These are phyloP conservation scores for Stictonetta naevosa DNA, from an alignment of 2,113 vertebrate genomes.

Conservation along the genomic window DNA sequence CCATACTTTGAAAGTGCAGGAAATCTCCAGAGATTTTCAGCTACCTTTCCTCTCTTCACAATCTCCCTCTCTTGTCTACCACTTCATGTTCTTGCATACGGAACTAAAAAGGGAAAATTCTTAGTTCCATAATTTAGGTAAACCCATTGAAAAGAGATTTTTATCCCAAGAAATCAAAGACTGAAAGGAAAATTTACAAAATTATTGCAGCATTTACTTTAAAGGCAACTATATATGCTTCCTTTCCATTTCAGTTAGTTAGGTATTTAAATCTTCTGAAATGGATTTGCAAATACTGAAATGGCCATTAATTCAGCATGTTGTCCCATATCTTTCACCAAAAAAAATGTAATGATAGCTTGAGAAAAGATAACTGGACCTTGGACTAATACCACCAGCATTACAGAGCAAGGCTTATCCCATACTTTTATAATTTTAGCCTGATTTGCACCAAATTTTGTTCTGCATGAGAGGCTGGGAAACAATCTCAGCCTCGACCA, in stretches of 20 bases:
- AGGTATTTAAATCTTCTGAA: background rate
- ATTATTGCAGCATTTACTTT: background rate
- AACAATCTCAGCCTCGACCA: background rate
- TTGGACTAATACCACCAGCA: background rate
- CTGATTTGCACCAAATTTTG: background rate
- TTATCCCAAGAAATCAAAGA: background rate
- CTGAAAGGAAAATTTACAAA: fast-evolving
- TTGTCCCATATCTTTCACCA: background rate
- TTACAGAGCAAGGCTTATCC: background rate
- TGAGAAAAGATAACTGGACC: background rate
- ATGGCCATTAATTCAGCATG: background rate
- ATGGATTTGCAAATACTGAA: background rate
- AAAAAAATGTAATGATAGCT: background rate
- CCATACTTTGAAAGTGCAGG: background rate
- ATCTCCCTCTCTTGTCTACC: background rate
- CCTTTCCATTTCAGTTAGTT: background rate
- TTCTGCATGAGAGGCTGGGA: background rate
- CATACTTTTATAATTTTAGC: background rate
- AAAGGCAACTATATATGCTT: background rate
- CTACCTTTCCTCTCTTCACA: background rate
- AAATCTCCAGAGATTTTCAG: background rate
- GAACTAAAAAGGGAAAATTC: background rate
- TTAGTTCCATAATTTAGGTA: background rate
- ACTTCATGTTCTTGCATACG: background rate
- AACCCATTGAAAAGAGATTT: background rate